Conservation (phyloP, 2,797 vertebrate genomes). For the Cryptoblepharus egeriae region DNA sequence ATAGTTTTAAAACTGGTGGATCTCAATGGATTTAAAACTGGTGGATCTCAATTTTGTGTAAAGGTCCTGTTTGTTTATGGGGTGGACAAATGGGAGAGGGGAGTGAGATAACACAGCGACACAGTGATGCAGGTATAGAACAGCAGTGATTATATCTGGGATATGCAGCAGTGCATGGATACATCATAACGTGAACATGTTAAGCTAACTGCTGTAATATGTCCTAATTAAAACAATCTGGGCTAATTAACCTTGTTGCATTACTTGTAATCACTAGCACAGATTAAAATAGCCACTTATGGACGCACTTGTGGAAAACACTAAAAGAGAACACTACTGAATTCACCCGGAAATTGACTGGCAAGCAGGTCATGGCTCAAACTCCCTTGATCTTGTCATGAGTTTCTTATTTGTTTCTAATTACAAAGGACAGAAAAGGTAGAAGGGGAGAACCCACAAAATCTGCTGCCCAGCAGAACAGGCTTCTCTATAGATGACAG, state of each 20-base stretch:
- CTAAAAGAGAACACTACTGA: neutral
- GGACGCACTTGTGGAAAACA: neutral
- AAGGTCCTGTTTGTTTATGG: too few species aligned
- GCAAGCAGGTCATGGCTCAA: conserved; percentile 22
- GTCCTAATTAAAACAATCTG: too few species aligned
- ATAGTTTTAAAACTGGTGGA: too few species aligned
- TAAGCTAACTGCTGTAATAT: too few species aligned
- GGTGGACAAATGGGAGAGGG: too few species aligned
- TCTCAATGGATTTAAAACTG: too few species aligned
- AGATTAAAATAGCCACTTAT: neutral
- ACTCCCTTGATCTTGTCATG: conserved; percentile 38
- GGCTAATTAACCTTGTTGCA: neutral
- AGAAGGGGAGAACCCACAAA: neutral
- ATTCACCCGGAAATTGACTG: neutral
- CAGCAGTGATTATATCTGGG: too few species aligned
- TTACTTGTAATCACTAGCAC: neutral
- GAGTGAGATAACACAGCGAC: too few species aligned
- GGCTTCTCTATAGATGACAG: conserved; percentile 44
- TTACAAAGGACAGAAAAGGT: neutral
- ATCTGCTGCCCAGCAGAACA: conserved; percentile 13
- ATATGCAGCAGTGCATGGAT: too few species aligned
- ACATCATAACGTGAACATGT: too few species aligned
- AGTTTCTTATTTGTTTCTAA: conserved; percentile 43
- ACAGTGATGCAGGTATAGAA: too few species aligned
- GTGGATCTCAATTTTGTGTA: too few species aligned